Conservation (phyloP, 2,888 invertebrate species). For the Idaea dimidiata region DNA sequence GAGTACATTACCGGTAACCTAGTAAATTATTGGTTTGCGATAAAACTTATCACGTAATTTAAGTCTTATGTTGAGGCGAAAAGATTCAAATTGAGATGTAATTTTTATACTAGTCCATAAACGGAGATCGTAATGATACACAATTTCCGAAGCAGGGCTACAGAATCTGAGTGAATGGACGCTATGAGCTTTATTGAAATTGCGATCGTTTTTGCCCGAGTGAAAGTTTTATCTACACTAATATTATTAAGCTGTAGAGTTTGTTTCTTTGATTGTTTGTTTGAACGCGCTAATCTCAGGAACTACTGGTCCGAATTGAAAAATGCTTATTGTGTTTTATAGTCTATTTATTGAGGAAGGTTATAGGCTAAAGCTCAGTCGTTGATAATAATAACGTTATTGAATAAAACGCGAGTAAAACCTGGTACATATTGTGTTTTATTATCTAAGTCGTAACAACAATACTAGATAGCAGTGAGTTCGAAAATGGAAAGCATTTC, state of each 20-base stretch:
- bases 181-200: slow-evolving; percentile 40
- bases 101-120: slow-evolving; percentile 38
- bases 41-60: background rate
- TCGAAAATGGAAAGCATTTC: background rate
- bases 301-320: too few species aligned
- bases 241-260: too few species aligned
- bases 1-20: slow-evolving; percentile 27
- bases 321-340: too few species aligned
- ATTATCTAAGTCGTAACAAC: background rate
- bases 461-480: too few species aligned
- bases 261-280: too few species aligned
- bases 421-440: too few species aligned
- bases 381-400: too few species aligned
- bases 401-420: too few species aligned
- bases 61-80: background rate
- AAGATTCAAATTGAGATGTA: background rate
- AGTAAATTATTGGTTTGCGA: slow-evolving; percentile 25
- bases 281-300: too few species aligned
- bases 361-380: too few species aligned
- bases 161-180: slow-evolving; percentile 37
- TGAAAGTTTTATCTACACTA: slow-evolving; percentile 1
- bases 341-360: too few species aligned
- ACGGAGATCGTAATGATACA: slow-evolving; percentile 55
- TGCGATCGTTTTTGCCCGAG: slow-evolving; percentile 4
- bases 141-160: slow-evolving; percentile 51